Percentiles rank a stretch among this genome's conserved stretches.
Evolutionary conservation across 37 sponge, comb jelly and placozoan species (phyloP).

Genomic region (Beroe ovata): DNA sequence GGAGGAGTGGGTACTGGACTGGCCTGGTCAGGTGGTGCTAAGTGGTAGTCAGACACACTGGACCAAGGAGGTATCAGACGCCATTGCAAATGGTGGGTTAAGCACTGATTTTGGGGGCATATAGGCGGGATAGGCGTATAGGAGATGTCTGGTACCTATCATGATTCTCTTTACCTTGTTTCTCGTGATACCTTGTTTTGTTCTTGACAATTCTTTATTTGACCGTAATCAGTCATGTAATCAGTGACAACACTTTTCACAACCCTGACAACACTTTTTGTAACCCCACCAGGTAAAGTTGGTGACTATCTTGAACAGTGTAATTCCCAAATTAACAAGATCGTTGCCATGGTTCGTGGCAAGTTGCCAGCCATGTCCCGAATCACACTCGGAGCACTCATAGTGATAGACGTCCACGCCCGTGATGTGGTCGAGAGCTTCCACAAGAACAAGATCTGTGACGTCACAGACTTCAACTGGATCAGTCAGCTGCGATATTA

Average conservation of each 20-base stretch:
- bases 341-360: conserved; percentile 69
- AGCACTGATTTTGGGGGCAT: too few relatives aligned
- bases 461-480: conserved; percentile 67
- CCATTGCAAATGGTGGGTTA: conserved; percentile 17
- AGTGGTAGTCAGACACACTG: conserved; percentile 68
- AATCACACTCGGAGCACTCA: conserved; percentile 70
- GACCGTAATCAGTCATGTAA: background rate
- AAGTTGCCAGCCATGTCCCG: conserved; percentile 69
- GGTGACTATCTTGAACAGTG: conserved; percentile 64
- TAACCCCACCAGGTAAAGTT: conserved; percentile 20
- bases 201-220: too few relatives aligned
- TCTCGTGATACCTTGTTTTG: too few relatives aligned
- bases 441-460: conserved; percentile 6
- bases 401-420: conserved; percentile 70
- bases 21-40: conserved; percentile 71
- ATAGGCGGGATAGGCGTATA: background rate
- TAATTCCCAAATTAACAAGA: conserved; percentile 64
- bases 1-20: conserved; percentile 68
- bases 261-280: background rate
- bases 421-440: conserved; percentile 68
- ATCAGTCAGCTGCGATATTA: conserved; percentile 69
- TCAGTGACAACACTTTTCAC: background rate
- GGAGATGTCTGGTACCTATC: too few relatives aligned
- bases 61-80: conserved; percentile 68
- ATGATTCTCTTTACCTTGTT: too few relatives aligned